Conservation (phyloP, 23 tunicate species). For the Ciona savignyi region DNA sequence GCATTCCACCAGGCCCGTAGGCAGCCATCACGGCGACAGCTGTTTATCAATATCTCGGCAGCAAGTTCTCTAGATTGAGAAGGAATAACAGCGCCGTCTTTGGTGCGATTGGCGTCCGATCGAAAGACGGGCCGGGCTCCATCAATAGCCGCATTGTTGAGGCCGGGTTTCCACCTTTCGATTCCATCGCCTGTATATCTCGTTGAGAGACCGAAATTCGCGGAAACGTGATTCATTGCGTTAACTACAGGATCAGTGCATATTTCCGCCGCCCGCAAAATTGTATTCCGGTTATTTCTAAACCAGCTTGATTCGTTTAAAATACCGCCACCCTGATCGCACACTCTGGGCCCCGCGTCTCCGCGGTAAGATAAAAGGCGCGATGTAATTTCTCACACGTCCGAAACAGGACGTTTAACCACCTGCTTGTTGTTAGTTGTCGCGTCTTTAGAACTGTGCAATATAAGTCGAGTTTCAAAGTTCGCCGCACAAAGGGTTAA, state of each 20-base stretch:
- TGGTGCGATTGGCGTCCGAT: conserved; percentile 1
- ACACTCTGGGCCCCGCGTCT: not conserved
- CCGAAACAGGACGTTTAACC: not conserved
- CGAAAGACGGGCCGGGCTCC: not conserved
- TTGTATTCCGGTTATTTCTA: not conserved
- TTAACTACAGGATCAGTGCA: not conserved
- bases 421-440: not conserved
- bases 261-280: not conserved
- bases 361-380: not conserved
- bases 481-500: not conserved
- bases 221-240: not conserved
- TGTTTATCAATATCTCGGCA: not conserved
- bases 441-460: not conserved
- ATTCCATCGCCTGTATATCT: not conserved
- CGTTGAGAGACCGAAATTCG: not conserved
- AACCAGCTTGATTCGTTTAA: too few species aligned
- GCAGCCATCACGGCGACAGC: conserved; percentile 1
- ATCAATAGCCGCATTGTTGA: not conserved
- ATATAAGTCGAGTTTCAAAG: not conserved
- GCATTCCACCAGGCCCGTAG: conserved; percentile 1
- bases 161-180: not conserved
- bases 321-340: not conserved
- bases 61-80: not conserved
- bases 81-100: not conserved
- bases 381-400: not conserved